Evolutionary conservation across 2,113 vertebrate genomes (phyloP).

Genomic region (Lichenostomus cassidix): DNA sequence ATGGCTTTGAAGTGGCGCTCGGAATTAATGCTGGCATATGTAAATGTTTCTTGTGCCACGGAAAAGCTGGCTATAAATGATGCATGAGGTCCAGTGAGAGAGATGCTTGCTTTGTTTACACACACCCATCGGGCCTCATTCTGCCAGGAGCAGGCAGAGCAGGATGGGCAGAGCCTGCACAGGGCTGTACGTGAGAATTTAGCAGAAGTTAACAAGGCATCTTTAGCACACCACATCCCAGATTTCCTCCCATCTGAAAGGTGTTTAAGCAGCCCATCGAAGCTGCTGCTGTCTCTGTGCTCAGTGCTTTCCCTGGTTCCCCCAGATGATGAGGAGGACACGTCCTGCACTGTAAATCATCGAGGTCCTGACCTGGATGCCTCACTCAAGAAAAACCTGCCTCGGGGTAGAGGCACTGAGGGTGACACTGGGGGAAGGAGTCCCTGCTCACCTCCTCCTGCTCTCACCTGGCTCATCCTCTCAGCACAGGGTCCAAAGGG

Average conservation of each 20-base stretch:
- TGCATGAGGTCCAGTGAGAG: conserved; percentile 51
- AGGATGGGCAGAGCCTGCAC: background rate
- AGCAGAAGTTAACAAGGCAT: background rate
- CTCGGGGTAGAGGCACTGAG: background rate
- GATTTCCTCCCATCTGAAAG: background rate
- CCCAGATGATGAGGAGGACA: background rate
- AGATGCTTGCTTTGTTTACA: conserved; percentile 40
- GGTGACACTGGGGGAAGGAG: background rate
- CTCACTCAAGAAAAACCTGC: background rate
- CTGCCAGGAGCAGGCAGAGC: background rate
- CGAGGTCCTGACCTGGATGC: rapidly evolving
- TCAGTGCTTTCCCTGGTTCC: background rate
- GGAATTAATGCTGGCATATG: conserved; percentile 61
- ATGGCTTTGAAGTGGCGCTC: conserved; percentile 59
- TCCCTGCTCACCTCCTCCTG: background rate
- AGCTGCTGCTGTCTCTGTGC: background rate
- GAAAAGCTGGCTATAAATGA: conserved; percentile 55
- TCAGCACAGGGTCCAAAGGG: background rate
- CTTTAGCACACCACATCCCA: background rate
- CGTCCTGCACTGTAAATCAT: background rate
- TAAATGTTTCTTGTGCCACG: conserved; percentile 37
- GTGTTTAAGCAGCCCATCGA: rapidly evolving
- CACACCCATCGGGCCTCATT: conserved; percentile 16
- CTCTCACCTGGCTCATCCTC: background rate
- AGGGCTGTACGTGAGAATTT: background rate